These are phyloP conservation scores for Ephydatia muelleri DNA, from an alignment of 37 sponge, comb jelly and placozoan species.

Conservation along the genomic window DNA sequence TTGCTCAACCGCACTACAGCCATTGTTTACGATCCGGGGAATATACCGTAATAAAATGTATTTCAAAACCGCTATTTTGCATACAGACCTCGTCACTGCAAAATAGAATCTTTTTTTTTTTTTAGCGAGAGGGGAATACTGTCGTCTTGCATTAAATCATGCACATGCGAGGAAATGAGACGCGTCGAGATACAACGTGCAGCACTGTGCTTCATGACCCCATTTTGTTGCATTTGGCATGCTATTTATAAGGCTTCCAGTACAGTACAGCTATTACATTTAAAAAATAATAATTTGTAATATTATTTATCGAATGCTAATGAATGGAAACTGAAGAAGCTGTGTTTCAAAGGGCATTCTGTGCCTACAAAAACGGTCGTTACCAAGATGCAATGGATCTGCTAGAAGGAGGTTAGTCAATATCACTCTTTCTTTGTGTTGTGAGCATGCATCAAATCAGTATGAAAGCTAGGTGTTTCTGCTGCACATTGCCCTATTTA, in stretches of 20 bases:
- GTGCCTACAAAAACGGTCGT: neutral
- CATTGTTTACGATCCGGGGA: neutral
- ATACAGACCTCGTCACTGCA: too few relatives aligned
- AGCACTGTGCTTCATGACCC: too few relatives aligned
- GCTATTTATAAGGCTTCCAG: too few relatives aligned
- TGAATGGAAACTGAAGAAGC: neutral
- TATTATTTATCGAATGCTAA: neutral
- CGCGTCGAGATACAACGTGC: too few relatives aligned
- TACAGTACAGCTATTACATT: too few relatives aligned
- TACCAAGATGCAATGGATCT: neutral
- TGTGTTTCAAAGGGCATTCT: neutral
- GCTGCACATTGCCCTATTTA: too few relatives aligned
- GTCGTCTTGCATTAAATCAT: neutral
- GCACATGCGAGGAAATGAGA: neutral
- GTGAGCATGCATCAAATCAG: neutral
- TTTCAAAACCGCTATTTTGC: neutral
- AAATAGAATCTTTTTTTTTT: neutral
- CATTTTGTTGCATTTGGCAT: too few relatives aligned
- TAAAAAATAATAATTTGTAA: neutral
- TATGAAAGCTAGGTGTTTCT: neutral
- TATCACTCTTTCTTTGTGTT: neutral
- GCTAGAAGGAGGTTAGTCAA: neutral
- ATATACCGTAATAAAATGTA: neutral
- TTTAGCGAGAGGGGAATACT: neutral
- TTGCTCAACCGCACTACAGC: constrained; percentile 18